A percentile compares a stretch with the other conserved stretches of the same genome.
These are phyloP conservation scores for Sinhomidia bicolor DNA, from an alignment of 2,888 invertebrate genomes.

Conservation along the genomic window DNA sequence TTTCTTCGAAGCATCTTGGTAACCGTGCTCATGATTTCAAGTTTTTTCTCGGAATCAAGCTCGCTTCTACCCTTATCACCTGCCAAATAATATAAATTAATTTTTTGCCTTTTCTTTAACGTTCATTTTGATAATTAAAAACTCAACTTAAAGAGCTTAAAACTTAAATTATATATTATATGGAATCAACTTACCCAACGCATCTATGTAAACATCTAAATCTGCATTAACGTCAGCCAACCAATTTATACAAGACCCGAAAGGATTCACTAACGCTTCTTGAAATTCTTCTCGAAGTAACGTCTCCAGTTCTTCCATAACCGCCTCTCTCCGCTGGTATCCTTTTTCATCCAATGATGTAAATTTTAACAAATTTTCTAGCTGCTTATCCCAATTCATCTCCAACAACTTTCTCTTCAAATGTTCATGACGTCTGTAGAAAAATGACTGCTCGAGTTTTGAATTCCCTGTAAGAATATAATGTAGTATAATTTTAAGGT, in stretches of 20 bases:
- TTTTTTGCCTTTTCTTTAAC: too few relatives aligned
- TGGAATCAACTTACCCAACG: conserved; percentile 9
- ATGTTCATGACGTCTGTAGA: conserved; percentile 51
- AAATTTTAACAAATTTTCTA: conserved; percentile 10
- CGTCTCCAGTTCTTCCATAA: conserved; percentile 61
- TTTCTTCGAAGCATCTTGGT: neutral
- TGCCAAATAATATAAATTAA: conserved; percentile 5
- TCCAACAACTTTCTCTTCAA: conserved; percentile 27
- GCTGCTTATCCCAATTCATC: conserved; percentile 52
- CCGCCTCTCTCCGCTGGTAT: conserved; percentile 23
- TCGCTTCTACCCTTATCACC: conserved; percentile 57
- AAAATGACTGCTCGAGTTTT: conserved; percentile 49
- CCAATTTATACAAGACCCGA: conserved; percentile 64
- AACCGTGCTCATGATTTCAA: conserved; percentile 35
- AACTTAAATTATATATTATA: too few relatives aligned
- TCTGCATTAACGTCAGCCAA: conserved; percentile 66
- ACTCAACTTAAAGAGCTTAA: too few relatives aligned
- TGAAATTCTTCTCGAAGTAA: conserved; percentile 51
- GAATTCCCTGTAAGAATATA: conserved; percentile 34
- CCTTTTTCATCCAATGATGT: conserved; percentile 31
- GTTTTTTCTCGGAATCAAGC: neutral
- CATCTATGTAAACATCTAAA: conserved; percentile 61
- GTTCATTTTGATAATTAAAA: too few relatives aligned
- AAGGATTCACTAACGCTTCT: conserved; percentile 41
- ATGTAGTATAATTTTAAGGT: neutral